These are phyloP conservation scores for Drosophila biarmipes DNA, from an alignment of 1,140 invertebrate genomes.

Conservation along the genomic window DNA sequence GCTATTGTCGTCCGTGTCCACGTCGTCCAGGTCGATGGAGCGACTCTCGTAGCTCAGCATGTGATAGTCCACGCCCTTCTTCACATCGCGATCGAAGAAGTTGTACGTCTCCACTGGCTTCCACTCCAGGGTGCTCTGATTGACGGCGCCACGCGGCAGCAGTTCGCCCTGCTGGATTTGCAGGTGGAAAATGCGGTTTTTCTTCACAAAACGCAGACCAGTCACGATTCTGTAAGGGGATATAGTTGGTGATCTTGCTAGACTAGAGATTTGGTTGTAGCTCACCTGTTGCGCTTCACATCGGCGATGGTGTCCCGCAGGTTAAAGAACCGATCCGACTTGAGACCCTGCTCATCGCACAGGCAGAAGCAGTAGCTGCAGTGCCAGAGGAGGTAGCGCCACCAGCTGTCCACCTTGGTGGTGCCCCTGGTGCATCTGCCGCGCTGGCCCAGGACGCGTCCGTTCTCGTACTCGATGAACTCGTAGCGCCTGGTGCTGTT, in stretches of 20 bases:
- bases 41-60: constrained; percentile 90
- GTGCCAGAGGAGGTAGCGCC: constrained; percentile 92
- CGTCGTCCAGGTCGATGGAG: constrained; percentile 92
- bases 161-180: constrained; percentile 92
- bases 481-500: constrained; percentile 89
- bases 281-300: constrained; percentile 90
- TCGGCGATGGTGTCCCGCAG: constrained; percentile 88
- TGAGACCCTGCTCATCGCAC: constrained; percentile 90
- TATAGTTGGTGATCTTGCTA: neutral
- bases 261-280: neutral
- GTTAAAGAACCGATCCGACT: constrained; percentile 92
- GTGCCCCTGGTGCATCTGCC: constrained; percentile 86
- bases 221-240: constrained; percentile 88
- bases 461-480: constrained; percentile 93
- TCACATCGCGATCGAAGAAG: constrained; percentile 85
- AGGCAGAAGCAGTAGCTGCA: constrained; percentile 96
- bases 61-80: constrained; percentile 89
- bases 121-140: constrained; percentile 87
- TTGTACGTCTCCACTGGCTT: constrained; percentile 88
- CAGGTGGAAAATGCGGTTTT: constrained; percentile 90
- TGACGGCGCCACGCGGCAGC: constrained; percentile 87
- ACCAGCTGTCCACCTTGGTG: constrained; percentile 93
- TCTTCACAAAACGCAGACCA: constrained; percentile 90
- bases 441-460: constrained; percentile 87
- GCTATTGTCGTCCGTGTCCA: constrained; percentile 88